A percentile compares a stretch with the other conserved stretches of the same genome.
These are phyloP conservation scores for Telenomus remus DNA, from an alignment of 1,140 invertebrate species.

Conservation along the genomic window DNA sequence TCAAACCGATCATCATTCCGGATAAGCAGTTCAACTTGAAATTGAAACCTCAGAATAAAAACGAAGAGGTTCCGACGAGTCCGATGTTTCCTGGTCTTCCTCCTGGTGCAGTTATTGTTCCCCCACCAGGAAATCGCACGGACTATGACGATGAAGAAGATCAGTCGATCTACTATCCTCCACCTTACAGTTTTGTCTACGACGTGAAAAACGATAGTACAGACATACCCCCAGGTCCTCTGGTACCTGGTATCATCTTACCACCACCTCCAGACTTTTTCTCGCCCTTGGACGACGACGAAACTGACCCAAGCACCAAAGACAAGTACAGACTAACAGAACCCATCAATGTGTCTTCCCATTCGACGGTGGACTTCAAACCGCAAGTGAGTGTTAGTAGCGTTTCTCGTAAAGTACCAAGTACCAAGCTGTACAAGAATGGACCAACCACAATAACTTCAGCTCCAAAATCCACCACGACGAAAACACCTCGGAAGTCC, in stretches of 20 bases:
- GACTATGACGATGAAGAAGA: constrained; percentile 90
- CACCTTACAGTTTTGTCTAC: constrained; percentile 91
- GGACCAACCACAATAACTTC: constrained; percentile 65
- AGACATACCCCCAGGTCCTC: constrained; percentile 85
- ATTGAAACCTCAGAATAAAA: constrained; percentile 31
- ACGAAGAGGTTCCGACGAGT: constrained; percentile 69
- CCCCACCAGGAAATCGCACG: constrained; percentile 82
- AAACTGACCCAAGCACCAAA: constrained; percentile 60
- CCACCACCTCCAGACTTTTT: constrained; percentile 92
- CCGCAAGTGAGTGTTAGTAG: constrained; percentile 53
- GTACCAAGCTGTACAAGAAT: constrained; percentile 71
- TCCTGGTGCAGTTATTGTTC: constrained; percentile 82
- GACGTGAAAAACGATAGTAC: constrained; percentile 83
- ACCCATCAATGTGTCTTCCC: constrained; percentile 26
- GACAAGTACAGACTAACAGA: constrained; percentile 63
- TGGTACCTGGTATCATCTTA: constrained; percentile 90
- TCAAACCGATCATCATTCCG: constrained; percentile 49
- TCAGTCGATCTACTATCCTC: constrained; percentile 91
- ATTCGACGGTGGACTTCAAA: constrained; percentile 67
- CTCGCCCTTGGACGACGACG: constrained; percentile 77
- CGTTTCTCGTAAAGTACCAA: constrained; percentile 64
- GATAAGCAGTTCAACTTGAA: constrained; percentile 37
- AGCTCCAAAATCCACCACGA: constrained; percentile 52
- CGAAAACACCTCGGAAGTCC: constrained; percentile 22
- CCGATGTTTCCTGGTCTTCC: constrained; percentile 80